A percentile compares a stretch with the other conserved stretches of the same genome.
Evolutionary conservation across 2,888 invertebrate species (phyloP).

Genomic region (Drosophila peninsularis): DNA sequence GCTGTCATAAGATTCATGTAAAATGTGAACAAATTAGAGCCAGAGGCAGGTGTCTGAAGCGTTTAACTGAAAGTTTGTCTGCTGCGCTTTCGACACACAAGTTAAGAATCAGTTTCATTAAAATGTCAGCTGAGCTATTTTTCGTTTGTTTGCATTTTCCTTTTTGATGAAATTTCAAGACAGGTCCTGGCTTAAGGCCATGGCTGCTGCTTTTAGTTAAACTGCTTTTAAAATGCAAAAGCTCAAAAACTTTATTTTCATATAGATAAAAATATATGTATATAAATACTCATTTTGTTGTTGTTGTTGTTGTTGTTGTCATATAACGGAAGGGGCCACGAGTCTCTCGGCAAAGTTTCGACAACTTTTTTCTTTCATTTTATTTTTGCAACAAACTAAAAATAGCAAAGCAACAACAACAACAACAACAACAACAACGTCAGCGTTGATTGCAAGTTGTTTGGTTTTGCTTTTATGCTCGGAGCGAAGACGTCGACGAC

Average conservation of each 20-base stretch:
- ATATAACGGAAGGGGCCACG: slow-evolving; percentile 66
- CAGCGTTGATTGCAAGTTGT: slow-evolving; percentile 73
- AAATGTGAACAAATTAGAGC: too few relatives aligned
- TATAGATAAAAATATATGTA: background rate
- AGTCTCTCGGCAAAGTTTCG: slow-evolving; percentile 57
- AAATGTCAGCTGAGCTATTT: slow-evolving; percentile 28
- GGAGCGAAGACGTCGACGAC: slow-evolving; percentile 35
- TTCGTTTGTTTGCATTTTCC: background rate
- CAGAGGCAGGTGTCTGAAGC: background rate
- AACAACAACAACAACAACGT: slow-evolving; percentile 24
- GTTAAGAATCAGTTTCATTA: slow-evolving; percentile 26
- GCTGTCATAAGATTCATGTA: background rate
- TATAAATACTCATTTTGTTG: slow-evolving; percentile 10
- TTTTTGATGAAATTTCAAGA: slow-evolving; percentile 35
- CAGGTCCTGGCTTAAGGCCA: slow-evolving; percentile 1
- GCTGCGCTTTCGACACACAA: background rate
- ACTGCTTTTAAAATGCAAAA: slow-evolving; percentile 52
- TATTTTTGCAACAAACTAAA: slow-evolving; percentile 61
- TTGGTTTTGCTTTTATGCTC: slow-evolving; percentile 58
- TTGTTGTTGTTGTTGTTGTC: slow-evolving; percentile 27
- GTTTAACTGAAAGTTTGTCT: background rate
- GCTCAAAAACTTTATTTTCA: slow-evolving; percentile 28
- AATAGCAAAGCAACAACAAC: slow-evolving; percentile 55
- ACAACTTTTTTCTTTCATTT: slow-evolving; percentile 41
- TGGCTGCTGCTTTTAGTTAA: slow-evolving; percentile 15